A percentile compares a stretch with the other conserved stretches of the same genome.
These are phyloP conservation scores for Oxycera nigricornis DNA, from an alignment of 2,888 invertebrate genomes.

Conservation along the genomic window DNA sequence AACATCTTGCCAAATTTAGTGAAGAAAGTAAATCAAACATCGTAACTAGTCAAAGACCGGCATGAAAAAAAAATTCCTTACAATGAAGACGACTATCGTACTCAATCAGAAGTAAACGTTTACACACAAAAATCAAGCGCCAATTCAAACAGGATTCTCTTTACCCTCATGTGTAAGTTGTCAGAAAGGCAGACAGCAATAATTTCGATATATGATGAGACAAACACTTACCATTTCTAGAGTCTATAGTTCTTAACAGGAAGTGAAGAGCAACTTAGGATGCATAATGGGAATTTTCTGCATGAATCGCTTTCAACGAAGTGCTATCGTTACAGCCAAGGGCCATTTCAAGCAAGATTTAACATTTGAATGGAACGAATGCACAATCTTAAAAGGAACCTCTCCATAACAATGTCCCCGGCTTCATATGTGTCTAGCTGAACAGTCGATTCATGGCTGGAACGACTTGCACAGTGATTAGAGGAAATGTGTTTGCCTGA, in stretches of 20 bases:
- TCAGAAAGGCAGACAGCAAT: constrained; percentile 43
- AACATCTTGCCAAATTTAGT: no score
- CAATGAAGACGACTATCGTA: constrained; percentile 13
- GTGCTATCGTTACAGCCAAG: constrained; percentile 46
- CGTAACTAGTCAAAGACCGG: no score
- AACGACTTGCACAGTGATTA: background rate
- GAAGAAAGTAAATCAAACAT: no score
- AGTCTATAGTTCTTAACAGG: constrained; percentile 2
- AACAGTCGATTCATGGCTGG: no score
- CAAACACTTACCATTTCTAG: constrained; percentile 24
- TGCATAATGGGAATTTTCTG: constrained; percentile 44
- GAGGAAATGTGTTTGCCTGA: background rate
- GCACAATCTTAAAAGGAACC: constrained; percentile 45
- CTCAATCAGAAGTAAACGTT: constrained; percentile 24
- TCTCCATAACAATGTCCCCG: constrained; percentile 42
- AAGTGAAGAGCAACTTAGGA: background rate
- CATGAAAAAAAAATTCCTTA: no score
- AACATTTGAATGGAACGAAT: constrained; percentile 57
- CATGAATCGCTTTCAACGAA: constrained; percentile 47
- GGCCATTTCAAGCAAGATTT: constrained; percentile 60
- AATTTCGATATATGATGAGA: constrained; percentile 46
- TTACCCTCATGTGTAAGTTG: background rate
- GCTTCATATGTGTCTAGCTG: constrained; percentile 18
- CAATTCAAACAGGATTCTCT: background rate
- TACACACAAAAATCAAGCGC: background rate